Evolutionary conservation across 2,888 invertebrate genomes (phyloP).

Genomic region (Alloscopus bannaensis): DNA sequence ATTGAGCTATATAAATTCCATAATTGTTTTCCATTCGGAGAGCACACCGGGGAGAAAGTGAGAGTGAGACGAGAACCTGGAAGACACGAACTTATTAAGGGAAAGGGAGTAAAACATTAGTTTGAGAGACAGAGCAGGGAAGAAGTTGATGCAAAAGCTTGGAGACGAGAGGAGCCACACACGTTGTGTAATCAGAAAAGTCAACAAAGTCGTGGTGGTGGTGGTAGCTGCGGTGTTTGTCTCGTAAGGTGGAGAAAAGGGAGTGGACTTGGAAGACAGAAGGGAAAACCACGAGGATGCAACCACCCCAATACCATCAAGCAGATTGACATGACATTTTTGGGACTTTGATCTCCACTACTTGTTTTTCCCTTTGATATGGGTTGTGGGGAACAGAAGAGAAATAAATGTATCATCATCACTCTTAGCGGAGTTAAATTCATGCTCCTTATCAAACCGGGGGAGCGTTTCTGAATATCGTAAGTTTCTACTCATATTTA

Average conservation of each 20-base stretch:
- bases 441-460: no score
- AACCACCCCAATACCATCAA: conserved; percentile 20
- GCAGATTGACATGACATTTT: conserved; percentile 30
- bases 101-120: no score
- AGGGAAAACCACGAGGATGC: conserved; percentile 23
- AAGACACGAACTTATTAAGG: no score
- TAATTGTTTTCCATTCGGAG: no score
- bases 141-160: neutral
- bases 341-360: conserved; percentile 33
- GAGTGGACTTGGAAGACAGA: no score
- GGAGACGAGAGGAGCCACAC: neutral
- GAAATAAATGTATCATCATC: conserved; percentile 18
- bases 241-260: neutral
- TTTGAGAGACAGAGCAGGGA: no score
- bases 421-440: no score
- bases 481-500: no score
- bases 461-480: no score
- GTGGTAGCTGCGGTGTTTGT: conserved; percentile 6
- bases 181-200: conserved; percentile 15
- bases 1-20: no score
- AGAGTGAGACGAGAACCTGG: no score
- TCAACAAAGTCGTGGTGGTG: conserved; percentile 11
- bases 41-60: no score
- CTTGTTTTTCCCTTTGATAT: neutral
- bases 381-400: conserved; percentile 11